phyloP scores from a whole-genome alignment of 2,888 invertebrate species.

The Spilarctia lutea region DNA sequence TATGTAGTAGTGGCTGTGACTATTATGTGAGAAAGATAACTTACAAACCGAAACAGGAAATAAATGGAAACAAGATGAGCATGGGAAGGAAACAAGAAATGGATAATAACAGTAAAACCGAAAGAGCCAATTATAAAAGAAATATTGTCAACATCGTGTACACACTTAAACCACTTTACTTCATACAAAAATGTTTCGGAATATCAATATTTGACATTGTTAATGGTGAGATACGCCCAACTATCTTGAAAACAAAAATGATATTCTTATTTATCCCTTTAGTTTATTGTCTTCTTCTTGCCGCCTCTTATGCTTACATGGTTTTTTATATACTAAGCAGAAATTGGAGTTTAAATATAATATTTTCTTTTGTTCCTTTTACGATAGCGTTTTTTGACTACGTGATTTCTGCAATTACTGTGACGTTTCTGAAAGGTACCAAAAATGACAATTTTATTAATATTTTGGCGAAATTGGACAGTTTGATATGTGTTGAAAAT shows the following conservation, averaged over 20 bases:
- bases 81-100: slow-evolving; percentile 5
- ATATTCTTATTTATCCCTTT: too few relatives aligned
- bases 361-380: not conserved
- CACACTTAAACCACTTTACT: slow-evolving; percentile 6
- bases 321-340: too few relatives aligned
- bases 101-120: not conserved
- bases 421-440: not conserved
- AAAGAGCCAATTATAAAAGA: not conserved
- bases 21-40: too few relatives aligned
- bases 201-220: not conserved
- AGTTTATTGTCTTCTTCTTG: too few relatives aligned
- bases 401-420: not conserved
- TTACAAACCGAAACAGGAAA: too few relatives aligned
- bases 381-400: not conserved
- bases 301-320: too few relatives aligned
- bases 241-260: too few relatives aligned
- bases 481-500: slow-evolving; percentile 17
- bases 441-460: not conserved
- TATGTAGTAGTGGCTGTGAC: too few relatives aligned
- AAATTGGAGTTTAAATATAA: not conserved
- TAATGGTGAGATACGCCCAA: not conserved
- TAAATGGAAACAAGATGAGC: not conserved
- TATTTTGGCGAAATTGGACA: slow-evolving; percentile 6
- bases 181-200: not conserved
- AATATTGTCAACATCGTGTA: slow-evolving; percentile 3